Conservation (phyloP, 1,140 invertebrate species). For the Chironomus striatipennis region DNA sequence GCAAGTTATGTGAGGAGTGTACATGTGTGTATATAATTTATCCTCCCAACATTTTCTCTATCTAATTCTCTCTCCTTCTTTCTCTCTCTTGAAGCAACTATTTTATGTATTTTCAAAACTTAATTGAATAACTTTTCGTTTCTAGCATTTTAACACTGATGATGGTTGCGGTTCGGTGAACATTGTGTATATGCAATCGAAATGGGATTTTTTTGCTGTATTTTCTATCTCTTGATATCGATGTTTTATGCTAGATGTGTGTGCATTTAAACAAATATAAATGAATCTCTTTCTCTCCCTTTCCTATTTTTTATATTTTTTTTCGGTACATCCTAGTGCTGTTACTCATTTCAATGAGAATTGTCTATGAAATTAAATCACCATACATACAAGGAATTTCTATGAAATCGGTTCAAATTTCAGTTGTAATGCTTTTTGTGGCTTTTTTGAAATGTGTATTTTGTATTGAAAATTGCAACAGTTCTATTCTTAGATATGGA, state of each 20-base stretch:
- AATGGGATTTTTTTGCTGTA: too few species aligned
- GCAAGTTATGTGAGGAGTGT: not conserved
- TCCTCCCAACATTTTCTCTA: not conserved
- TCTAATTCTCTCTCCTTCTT: too few species aligned
- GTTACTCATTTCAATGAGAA: not conserved
- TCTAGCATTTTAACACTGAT: constrained; percentile 17
- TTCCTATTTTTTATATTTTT: too few species aligned
- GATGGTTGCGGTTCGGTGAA: not conserved
- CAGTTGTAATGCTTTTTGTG: too few species aligned
- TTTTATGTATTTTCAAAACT: constrained; percentile 17
- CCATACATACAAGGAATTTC: not conserved
- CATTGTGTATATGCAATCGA: not conserved
- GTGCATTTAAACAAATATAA: not conserved
- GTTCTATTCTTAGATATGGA: too few species aligned
- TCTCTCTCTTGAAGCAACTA: not conserved
- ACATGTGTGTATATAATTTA: not conserved
- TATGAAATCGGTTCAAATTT: too few species aligned
- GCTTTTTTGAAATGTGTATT: too few species aligned
- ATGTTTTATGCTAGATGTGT: not conserved
- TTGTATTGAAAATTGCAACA: too few species aligned
- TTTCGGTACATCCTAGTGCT: too few species aligned
- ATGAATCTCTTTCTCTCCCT: not conserved
- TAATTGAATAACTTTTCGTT: constrained; percentile 23
- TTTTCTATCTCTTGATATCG: constrained; percentile 10
- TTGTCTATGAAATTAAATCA: constrained; percentile 14